phyloP scores from a whole-genome alignment of 2,797 vertebrate genomes.

The Acrocephalus scirpaceus region DNA sequence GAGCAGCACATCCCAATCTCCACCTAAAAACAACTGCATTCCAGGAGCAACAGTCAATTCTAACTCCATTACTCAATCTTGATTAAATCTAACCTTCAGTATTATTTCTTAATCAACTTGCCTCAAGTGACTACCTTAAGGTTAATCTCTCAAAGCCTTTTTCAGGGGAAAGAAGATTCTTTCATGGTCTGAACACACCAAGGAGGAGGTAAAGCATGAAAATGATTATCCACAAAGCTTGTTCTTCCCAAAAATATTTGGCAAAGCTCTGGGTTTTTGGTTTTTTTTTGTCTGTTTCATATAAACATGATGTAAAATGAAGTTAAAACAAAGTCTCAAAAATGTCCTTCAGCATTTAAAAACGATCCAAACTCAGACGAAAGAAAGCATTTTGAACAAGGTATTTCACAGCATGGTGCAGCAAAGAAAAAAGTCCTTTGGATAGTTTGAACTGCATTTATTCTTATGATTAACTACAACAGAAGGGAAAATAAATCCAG shows the following conservation, averaged over 20 bases:
- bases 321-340: slow-evolving; percentile 6
- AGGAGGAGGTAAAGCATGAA: slow-evolving; percentile 27
- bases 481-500: background rate
- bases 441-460: background rate
- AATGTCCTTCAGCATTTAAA: slow-evolving; percentile 28
- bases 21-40: background rate
- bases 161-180: background rate
- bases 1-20: background rate
- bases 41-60: background rate
- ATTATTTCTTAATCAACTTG: slow-evolving; percentile 25
- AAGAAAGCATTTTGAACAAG: background rate
- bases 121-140: slow-evolving; percentile 21
- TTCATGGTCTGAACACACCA: background rate
- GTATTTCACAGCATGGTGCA: background rate
- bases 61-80: slow-evolving; percentile 22
- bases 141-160: slow-evolving; percentile 11
- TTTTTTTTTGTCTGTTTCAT: background rate
- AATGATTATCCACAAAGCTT: background rate
- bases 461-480: background rate
- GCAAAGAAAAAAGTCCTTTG: background rate
- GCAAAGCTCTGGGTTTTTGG: background rate
- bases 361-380: background rate
- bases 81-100: background rate
- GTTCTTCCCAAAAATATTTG: slow-evolving; percentile 23
- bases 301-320: background rate